Evolutionary conservation across 2,113 vertebrate genomes (phyloP).

Genomic region (Propithecus coquereli): DNA sequence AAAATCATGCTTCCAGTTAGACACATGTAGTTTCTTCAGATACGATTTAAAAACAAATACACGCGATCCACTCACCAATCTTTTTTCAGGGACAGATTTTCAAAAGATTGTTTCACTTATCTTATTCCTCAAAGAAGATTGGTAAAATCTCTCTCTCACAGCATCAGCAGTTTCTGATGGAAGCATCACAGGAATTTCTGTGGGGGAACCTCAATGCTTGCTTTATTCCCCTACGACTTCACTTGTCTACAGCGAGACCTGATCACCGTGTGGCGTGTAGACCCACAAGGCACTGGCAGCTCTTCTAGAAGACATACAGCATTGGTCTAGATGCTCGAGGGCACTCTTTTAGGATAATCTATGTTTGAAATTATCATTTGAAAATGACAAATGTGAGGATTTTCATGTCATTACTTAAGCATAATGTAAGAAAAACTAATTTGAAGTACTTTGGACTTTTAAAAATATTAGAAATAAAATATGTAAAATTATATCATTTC

Average conservation of each 20-base stretch:
- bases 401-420: constrained; percentile 30
- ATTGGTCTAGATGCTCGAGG: background rate
- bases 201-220: background rate
- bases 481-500: background rate
- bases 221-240: background rate
- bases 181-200: background rate
- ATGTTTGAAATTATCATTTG: constrained; percentile 15
- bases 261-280: background rate
- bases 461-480: constrained; percentile 38
- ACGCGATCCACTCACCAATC: background rate
- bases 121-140: background rate
- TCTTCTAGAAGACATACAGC: background rate
- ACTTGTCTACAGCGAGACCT: background rate
- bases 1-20: background rate
- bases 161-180: background rate
- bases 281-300: background rate
- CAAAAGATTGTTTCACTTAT: background rate
- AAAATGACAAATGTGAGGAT: background rate
- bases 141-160: background rate
- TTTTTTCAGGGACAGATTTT: constrained; percentile 18
- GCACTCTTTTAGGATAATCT: background rate
- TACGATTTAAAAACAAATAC: background rate
- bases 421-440: constrained; percentile 7
- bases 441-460: constrained; percentile 2
- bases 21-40: background rate